A percentile compares a stretch with the other conserved stretches of the same genome.
These are phyloP conservation scores for Lepilemur septentrionalis DNA, from an alignment of 2,797 vertebrate genomes.

Conservation along the genomic window DNA sequence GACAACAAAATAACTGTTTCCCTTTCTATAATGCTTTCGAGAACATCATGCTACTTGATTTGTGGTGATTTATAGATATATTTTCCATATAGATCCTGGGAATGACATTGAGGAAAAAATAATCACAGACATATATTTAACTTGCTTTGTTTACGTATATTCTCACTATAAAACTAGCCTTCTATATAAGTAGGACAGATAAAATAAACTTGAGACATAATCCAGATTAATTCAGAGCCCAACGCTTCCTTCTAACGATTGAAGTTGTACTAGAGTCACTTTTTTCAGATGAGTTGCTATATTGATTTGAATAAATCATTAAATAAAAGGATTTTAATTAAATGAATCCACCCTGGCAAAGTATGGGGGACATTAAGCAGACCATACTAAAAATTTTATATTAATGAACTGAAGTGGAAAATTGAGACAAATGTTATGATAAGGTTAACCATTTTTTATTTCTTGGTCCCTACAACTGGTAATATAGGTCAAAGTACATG, in stretches of 20 bases:
- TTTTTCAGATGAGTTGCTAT: constrained; percentile 45
- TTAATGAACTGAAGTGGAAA: constrained; percentile 41
- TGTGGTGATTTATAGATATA: background rate
- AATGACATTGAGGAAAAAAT: background rate
- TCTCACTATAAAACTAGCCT: background rate
- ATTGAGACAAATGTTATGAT: background rate
- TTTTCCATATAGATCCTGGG: background rate
- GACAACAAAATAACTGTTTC: background rate
- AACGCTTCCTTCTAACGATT: background rate
- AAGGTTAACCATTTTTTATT: background rate
- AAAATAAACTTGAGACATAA: background rate
- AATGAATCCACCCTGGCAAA: constrained; percentile 4
- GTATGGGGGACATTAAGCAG: background rate
- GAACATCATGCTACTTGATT: background rate
- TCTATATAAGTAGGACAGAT: background rate
- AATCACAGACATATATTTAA: background rate
- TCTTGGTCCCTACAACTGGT: background rate
- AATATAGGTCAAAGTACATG: background rate
- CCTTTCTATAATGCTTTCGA: background rate
- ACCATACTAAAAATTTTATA: background rate
- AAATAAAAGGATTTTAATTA: constrained; percentile 55
- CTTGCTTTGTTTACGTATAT: background rate
- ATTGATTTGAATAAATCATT: constrained; percentile 13
- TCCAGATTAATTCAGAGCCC: constrained; percentile 23
- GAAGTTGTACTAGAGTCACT: background rate